These are phyloP conservation scores for Oryzias melastigma DNA, from an alignment of 2,113 vertebrate genomes.

Conservation along the genomic window DNA sequence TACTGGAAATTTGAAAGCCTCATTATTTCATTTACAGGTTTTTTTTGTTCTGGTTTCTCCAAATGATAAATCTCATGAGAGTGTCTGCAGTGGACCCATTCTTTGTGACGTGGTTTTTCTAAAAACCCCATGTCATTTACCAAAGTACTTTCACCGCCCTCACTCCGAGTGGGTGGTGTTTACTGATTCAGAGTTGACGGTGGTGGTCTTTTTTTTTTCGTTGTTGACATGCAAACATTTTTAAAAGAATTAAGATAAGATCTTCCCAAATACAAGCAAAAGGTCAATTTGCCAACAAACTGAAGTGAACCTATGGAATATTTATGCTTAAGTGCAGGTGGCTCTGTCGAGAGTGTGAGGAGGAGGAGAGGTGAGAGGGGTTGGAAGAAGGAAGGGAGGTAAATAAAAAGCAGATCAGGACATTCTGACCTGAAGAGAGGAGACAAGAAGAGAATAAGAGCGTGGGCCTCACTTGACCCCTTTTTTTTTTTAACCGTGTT, in stretches of 20 bases:
- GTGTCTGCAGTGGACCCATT: constrained; percentile 10
- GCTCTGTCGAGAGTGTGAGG: constrained; percentile 10
- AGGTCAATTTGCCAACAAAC: constrained; percentile 3
- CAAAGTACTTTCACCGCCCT: constrained; percentile 41
- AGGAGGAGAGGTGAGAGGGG: constrained; percentile 18
- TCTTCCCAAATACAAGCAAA: neutral
- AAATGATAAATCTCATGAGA: constrained; percentile 12
- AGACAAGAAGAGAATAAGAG: constrained; percentile 36
- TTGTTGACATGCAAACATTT: constrained; percentile 15
- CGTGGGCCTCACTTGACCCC: constrained; percentile 36
- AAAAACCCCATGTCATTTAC: constrained; percentile 33
- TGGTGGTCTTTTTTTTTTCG: constrained; percentile 43
- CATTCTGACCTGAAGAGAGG: constrained; percentile 61
- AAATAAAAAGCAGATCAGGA: constrained; percentile 52
- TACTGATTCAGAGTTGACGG: constrained; percentile 39
- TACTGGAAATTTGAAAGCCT: neutral
- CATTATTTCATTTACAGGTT: too few relatives aligned
- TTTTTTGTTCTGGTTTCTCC: neutral
- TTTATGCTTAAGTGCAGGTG: neutral
- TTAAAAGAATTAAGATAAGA: constrained; percentile 10
- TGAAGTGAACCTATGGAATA: neutral
- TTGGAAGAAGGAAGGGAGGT: constrained; percentile 19
- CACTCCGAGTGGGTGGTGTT: constrained; percentile 46
- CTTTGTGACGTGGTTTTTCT: constrained; percentile 7
- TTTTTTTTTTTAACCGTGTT: neutral